Base-by-base conservation (phyloP, 1,140 invertebrate genomes). In the Calliopsis andreniformis region DNA sequence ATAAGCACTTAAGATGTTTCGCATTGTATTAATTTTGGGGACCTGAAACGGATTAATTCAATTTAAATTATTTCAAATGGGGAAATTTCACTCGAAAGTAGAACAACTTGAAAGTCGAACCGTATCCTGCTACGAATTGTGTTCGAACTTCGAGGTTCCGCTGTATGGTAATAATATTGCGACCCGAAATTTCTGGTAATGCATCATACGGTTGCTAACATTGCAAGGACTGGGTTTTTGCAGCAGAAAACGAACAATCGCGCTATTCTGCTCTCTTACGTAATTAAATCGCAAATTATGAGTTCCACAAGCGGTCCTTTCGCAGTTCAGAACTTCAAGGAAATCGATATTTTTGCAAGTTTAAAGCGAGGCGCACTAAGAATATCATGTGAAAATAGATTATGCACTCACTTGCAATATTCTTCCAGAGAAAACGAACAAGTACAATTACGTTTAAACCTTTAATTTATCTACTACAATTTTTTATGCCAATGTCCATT, bases 331-430 rank as follows among this genome's bases (percentile, higher is more conserved):
- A 72, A 58, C 68, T 63, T 61, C 4, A 6, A 10, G 69, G 28
- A 62, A 82, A 70, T 79, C 69, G 16, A 82, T 82, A 42, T 45
- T 82, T 79, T 62, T 59, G 35, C 47, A 8, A 59, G 69, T 51
- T 59, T n/a, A 56, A 43, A 12, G 69, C 35, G n/a, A 59, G 23
- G 8, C 39, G 25, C 49, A 55, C 32, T 42, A 66, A n/a, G 58
- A 53, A 23, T 55, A 62, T 20, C 75, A 78, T 56, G 51, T 49
- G 63, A 78, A 28, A 49, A 58, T 42, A 47, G 47, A 18, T 56
- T 45, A 30, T 45, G 32, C 55, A 64, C 73, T 76, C 68, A 47
- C 28, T 51, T 55, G 64, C 49, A 66, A 72, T 72, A 81, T 72
- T 42, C 35, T 42, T 14, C 12, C 51, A 47, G 42, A 25, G 63